These are phyloP conservation scores for Hirtodrosophila cameraria DNA, from an alignment of 2,888 invertebrate species.

Conservation along the genomic window DNA sequence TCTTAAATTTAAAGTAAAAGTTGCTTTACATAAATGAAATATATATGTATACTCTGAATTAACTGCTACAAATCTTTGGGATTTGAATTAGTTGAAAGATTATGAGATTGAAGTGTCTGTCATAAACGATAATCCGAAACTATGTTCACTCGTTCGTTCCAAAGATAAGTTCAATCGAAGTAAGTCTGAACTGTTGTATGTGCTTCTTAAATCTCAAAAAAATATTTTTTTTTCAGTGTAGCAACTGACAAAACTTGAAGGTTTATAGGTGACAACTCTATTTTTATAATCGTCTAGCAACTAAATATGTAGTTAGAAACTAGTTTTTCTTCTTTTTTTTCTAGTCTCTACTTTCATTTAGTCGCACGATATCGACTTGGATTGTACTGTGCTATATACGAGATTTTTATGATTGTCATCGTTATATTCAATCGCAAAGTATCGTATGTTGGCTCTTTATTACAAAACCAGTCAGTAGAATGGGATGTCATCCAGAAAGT, in stretches of 20 bases:
- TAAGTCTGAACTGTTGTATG: too few species aligned
- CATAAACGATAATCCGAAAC: too few species aligned
- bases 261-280: slow-evolving; percentile 63
- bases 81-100: too few species aligned
- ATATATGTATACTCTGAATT: too few species aligned
- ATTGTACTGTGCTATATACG: slow-evolving; percentile 21
- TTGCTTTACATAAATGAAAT: too few species aligned
- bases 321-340: slow-evolving; percentile 17
- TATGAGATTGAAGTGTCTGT: too few species aligned
- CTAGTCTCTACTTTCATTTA: slow-evolving; percentile 5
- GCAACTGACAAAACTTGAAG: slow-evolving; percentile 4
- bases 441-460: slow-evolving; percentile 10
- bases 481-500: too few species aligned
- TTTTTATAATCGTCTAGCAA: slow-evolving; percentile 44
- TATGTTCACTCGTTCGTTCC: too few species aligned
- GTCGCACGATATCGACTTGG: slow-evolving; percentile 17
- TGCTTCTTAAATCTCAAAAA: background rate
- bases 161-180: too few species aligned
- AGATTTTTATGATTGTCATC: slow-evolving; percentile 47
- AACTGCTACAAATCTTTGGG: too few species aligned
- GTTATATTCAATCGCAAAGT: slow-evolving; percentile 27
- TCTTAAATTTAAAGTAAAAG: too few species aligned
- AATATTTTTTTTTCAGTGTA: slow-evolving; percentile 29
- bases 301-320: slow-evolving; percentile 29
- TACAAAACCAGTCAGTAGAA: background rate